phyloP scores from a whole-genome alignment of 2,113 vertebrate genomes.

The Pipa parva region DNA sequence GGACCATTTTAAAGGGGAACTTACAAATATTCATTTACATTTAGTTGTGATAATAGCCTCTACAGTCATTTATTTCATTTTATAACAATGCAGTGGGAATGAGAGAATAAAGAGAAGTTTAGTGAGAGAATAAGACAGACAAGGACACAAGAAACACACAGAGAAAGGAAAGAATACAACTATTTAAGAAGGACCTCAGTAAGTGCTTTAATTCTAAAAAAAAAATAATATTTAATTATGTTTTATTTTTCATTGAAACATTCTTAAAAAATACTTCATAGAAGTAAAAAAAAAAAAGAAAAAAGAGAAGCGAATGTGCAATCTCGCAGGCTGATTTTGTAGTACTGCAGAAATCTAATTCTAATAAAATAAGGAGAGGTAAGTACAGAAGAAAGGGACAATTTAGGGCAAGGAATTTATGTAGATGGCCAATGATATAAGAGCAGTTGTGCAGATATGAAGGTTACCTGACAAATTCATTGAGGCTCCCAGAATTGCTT shows the following conservation, averaged over 20 bases:
- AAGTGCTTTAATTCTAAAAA: constrained; percentile 50
- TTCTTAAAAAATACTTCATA: constrained; percentile 73
- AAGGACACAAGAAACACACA: constrained; percentile 27
- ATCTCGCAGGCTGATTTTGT: constrained; percentile 48
- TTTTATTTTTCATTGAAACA: constrained; percentile 66
- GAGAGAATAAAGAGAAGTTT: background rate
- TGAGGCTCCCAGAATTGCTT: constrained; percentile 53
- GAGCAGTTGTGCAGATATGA: constrained; percentile 27
- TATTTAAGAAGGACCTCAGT: constrained; percentile 43
- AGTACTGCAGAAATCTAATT: constrained; percentile 49
- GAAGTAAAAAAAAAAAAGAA: constrained; percentile 63
- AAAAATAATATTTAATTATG: constrained; percentile 52
- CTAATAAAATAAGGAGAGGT: constrained; percentile 37
- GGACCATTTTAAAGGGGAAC: too few species aligned
- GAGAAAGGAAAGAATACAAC: constrained; percentile 38
- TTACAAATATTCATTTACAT: too few species aligned
- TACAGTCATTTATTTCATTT: too few species aligned
- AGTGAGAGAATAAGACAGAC: constrained; percentile 6
- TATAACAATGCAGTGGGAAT: too few species aligned
- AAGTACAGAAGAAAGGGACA: constrained; percentile 44
- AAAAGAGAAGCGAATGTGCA: constrained; percentile 44
- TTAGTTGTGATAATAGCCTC: too few species aligned
- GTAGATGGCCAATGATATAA: constrained; percentile 45
- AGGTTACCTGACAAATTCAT: constrained; percentile 52
- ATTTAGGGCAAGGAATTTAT: constrained; percentile 38